Conservation (phyloP, 2,888 invertebrate genomes). For the Pardosa pseudoannulata region DNA sequence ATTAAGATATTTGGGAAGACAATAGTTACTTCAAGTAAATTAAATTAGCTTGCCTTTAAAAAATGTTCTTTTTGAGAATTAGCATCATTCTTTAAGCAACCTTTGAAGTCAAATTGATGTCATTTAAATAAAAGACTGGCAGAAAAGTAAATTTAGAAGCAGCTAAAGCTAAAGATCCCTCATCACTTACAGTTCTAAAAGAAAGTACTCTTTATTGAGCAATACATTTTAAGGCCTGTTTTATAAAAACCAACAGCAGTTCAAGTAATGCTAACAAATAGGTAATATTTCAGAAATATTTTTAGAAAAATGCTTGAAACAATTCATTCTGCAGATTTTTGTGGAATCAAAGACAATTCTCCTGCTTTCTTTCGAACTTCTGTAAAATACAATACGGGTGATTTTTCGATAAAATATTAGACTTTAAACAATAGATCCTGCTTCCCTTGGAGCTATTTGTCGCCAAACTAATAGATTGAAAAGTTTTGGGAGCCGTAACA, state of each 20-base stretch:
- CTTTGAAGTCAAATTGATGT: neutral
- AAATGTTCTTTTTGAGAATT: no score
- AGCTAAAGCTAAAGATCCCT: neutral
- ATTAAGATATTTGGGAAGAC: no score
- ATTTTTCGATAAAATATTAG: constrained; percentile 54
- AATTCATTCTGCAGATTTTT: neutral
- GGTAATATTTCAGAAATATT: neutral
- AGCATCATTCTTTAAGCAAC: neutral
- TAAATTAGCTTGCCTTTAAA: no score
- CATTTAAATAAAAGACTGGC: no score
- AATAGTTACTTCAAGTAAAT: no score
- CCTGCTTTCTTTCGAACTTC: neutral
- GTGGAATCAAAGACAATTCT: neutral
- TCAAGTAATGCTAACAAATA: neutral
- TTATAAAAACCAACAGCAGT: neutral
- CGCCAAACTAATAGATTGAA: constrained; percentile 44
- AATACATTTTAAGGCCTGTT: neutral
- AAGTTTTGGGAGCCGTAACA: constrained; percentile 43
- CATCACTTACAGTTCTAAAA: neutral
- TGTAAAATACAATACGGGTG: neutral
- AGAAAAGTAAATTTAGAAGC: no score
- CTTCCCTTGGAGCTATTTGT: constrained; percentile 58
- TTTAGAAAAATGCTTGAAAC: neutral
- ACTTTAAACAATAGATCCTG: constrained; percentile 48
- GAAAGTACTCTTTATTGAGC: neutral